Evolutionary conservation across 2,113 vertebrate species (phyloP), one percentile per base, ranked within the genome.

Genomic region (Taxidea taxus): DNA sequence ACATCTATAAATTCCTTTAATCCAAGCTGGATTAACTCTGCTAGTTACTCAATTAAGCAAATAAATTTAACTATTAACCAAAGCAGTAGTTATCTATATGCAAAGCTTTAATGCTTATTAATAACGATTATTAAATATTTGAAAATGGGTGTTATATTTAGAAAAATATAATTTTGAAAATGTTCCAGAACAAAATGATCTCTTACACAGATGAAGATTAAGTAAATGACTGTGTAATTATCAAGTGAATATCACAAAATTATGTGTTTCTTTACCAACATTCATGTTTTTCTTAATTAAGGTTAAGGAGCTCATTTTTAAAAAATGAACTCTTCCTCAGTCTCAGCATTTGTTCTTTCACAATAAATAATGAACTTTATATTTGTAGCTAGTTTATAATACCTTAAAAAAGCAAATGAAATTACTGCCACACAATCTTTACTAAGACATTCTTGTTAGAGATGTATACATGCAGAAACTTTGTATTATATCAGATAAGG

Each of bases 111-210:
- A 75, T 37, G 49, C 31, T 58, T 56, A 83, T n/a, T 49, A 78
- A 49, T 72, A 96, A 91, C 15, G 21, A 29, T n/a, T 58, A 84
- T 70, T 75, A 88, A 51, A 81, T 54, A 68, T 82, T 86, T 91
- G 14, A 92, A 91, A 89, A 89, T 60, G 13, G 23, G 51, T 66
- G 1, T 70, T 68, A 89, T 86, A 81, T n/a, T 91, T 54, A 81
- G 47, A 94, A 95, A 93, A 70, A 51, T n/a, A 34, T 49, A 88
- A 78, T 80, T 82, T 74, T 49, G 62, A 95, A 78, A 92, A 54
- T 31, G 15, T 9, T 89, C 66, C 44, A 89, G 58, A 39, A 18
- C 7, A 70, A 51, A 96, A 81, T 16, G 54, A 70, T 68, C 42
- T 89, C 72, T 51, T 75, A 5, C 44, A 75, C 14, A 91, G 7